Evolutionary conservation across 2,113 vertebrate genomes (phyloP).

Genomic region (Megaceryle maxima): DNA sequence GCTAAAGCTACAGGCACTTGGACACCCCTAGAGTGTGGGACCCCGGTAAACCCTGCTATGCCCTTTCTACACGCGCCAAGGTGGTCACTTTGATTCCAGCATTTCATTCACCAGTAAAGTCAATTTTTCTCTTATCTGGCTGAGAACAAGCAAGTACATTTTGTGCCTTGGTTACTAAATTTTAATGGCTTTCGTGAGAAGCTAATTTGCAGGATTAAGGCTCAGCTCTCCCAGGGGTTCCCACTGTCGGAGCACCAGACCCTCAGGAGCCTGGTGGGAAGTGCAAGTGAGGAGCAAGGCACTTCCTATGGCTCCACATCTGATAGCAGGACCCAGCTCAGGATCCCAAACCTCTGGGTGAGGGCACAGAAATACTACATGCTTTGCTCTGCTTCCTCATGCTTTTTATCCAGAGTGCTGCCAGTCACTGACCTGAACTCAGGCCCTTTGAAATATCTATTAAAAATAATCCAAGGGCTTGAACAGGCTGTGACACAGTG

Average conservation of each 20-base stretch:
- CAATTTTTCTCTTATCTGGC: conserved; percentile 44
- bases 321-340: fast-evolving
- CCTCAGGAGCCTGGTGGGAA: not conserved
- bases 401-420: not conserved
- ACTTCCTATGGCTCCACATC: not conserved
- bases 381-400: not conserved
- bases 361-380: not conserved
- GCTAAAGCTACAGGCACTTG: not conserved
- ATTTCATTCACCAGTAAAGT: conserved; percentile 15
- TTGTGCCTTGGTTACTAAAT: conserved; percentile 40
- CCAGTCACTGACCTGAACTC: not conserved
- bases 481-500: fast-evolving
- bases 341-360: not conserved
- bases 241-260: not conserved
- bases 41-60: not conserved
- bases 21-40: not conserved
- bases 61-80: not conserved
- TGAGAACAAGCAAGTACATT: not conserved
- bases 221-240: conserved; percentile 5
- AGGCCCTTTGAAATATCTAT: not conserved
- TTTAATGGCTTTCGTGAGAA: conserved; percentile 32
- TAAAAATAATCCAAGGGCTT: not conserved
- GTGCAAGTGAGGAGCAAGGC: not conserved
- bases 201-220: conserved; percentile 61
- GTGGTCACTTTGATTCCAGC: not conserved